Conservation (phyloP, 2,797 vertebrate genomes). For the Anisognathus igniventris region DNA sequence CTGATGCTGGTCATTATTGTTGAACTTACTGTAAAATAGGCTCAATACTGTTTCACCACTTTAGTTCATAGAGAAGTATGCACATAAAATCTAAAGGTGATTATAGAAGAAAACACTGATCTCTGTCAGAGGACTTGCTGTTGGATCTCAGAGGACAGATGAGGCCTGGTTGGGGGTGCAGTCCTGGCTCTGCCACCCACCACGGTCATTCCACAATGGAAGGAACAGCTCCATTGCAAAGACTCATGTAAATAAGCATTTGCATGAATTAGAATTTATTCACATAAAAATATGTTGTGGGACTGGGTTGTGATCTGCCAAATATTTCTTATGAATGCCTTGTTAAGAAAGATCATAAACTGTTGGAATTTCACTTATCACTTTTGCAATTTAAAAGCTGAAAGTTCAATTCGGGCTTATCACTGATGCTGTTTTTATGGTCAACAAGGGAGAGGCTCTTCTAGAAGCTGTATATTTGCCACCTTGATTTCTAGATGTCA, state of each 20-base stretch:
- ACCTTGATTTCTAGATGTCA: not conserved
- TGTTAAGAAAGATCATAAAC: not conserved
- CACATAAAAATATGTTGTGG: not conserved
- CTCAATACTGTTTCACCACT: not conserved
- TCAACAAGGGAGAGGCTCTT: not conserved
- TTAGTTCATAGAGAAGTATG: not conserved
- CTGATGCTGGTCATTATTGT: not conserved
- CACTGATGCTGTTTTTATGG: not conserved
- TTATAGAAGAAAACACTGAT: not conserved
- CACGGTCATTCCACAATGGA: not conserved
- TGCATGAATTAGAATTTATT: not conserved
- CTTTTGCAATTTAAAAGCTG: not conserved
- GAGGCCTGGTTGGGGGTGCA: not conserved
- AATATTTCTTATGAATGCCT: not conserved
- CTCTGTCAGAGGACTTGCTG: not conserved
- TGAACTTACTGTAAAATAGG: not conserved
- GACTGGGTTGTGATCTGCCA: not conserved
- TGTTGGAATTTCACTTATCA: not conserved
- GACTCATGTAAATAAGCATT: rapidly evolving
- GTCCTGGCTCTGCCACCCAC: not conserved
- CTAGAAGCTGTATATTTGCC: not conserved
- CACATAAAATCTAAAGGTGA: not conserved
- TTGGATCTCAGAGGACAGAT: not conserved
- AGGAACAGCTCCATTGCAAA: not conserved
- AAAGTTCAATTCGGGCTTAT: not conserved